Base-by-base conservation (phyloP, 2,888 invertebrate genomes). In the Slavum lentiscoides region DNA sequence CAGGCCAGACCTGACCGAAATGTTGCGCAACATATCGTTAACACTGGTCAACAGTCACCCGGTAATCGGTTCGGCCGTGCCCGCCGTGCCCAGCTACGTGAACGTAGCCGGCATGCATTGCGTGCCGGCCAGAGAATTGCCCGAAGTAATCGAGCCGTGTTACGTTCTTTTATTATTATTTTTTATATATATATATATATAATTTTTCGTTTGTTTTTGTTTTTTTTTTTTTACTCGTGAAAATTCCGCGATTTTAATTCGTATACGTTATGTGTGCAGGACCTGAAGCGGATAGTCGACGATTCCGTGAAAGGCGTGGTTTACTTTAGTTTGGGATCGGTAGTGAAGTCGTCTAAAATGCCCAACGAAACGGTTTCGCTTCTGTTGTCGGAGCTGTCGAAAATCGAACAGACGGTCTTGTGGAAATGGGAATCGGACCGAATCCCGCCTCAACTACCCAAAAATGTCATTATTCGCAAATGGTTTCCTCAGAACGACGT, bases 41-140 rank as follows among this genome's bases (percentile, higher is more conserved):
- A 82, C 82, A 8, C 49, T 82, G 37, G 21, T 82, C 15, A 76
- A 82, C 58, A 82, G 62, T 8, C 75, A 75, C 53, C 77, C 68
- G 21, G 23, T 82, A 1, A 39, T 82, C 53, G 76, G 76, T 11
- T n/a, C 49, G 8, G 39, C 75, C 30, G 61, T 55, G n/a, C 76
- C 77, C 0, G n/a, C 55, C 49, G 75, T 75, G 13, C 76, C 76
- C 21, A 82, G 64, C 30, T 75, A 58, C 39, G 53, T 82, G 4
- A n/a, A 82, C 30, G 82, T 82, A 55, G 82, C 76, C 9, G 82
- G 82, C 8, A 68, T 82, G 67, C 82, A 82, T 17, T 76, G 75
- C 13, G 15, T 62, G 19, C 82, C 82, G 17, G 2, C 82, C n/a
- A 43, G 9, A 55, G 49, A 19, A 7, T 23, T 82, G 64, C 82